Percentiles rank a stretch among this genome's conserved stretches.
Conservation (phyloP, 1,140 invertebrate genomes). For the Drosophila subpulchrella region DNA sequence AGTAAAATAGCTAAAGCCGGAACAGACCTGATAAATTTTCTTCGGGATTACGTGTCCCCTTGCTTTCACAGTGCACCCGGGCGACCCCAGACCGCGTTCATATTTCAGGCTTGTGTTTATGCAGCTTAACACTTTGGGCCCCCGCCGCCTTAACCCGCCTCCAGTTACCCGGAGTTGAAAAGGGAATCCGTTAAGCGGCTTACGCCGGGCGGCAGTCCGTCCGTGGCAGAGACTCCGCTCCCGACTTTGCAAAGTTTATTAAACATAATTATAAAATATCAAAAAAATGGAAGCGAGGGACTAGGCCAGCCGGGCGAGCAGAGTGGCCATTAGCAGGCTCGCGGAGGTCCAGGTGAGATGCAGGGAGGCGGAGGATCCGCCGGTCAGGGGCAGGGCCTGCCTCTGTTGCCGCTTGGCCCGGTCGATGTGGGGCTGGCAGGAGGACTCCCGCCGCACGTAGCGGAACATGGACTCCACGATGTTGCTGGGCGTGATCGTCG, state of each 20-base stretch:
- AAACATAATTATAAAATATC: constrained; percentile 70
- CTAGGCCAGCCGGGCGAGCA: background rate
- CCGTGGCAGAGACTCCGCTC: constrained; percentile 27
- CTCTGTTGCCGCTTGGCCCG: constrained; percentile 13
- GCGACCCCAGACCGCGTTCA: constrained; percentile 36
- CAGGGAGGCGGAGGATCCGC: background rate
- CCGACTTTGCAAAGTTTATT: constrained; percentile 61
- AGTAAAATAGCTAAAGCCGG: no score
- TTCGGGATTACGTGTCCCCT: no score
- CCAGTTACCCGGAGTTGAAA: constrained; percentile 12
- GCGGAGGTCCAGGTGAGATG: background rate
- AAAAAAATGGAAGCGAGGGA: constrained; percentile 19
- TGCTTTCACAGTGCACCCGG: constrained; percentile 6
- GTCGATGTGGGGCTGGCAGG: constrained; percentile 64
- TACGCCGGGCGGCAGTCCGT: constrained; percentile 21
- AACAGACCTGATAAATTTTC: no score
- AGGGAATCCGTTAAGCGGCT: constrained; percentile 71
- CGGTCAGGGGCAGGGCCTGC: background rate
- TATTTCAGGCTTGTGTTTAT: constrained; percentile 72
- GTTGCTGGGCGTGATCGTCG: constrained; percentile 91
- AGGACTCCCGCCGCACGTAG: constrained; percentile 85
- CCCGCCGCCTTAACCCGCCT: background rate
- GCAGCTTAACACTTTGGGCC: constrained; percentile 71
- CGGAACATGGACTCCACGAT: constrained; percentile 91
- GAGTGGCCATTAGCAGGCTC: constrained; percentile 13